Base-by-base conservation (phyloP, 2,797 vertebrate species). In the Molossus alvarezi region DNA sequence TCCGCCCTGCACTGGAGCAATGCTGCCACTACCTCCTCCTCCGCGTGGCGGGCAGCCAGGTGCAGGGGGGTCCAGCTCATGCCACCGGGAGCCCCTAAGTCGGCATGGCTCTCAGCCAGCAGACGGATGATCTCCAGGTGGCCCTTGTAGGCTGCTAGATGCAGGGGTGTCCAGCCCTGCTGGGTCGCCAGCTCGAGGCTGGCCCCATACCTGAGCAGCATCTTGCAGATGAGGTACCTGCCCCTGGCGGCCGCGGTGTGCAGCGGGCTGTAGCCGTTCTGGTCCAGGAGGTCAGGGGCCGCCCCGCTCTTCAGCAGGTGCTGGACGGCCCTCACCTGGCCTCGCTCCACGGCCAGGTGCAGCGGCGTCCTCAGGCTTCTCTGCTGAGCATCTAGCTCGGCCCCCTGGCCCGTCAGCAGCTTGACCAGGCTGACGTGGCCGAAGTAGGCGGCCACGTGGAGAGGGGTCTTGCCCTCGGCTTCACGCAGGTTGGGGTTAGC, bases 151-250 rank as follows among this genome's bases (percentile, higher is more conserved):
- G 99, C 98, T 3, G 99, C 99, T 95, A 99, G 97, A 97, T 99
- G 99, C 95, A 99, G 96, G 1, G 99, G 97, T 0, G 98, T 99
- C 99, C 99, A 99, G 14, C 98, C 98, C 96, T 99, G 99, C 9
- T 97, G 96, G 0, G 98, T 99, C 58, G 72, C 98, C 91, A 98
- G 86, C 77, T 99, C 95, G 0, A 98, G 97, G 9, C 96, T 94
- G 48, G 98, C 99, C 2, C 98, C 96, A 0, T 98, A 97, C 10
- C 97, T 98, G 90, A 99, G 92, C 85, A 99, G 98, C 25, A 99
- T 99, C 97, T 99, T 99, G 60, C 99, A 99, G 97, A 99, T 99
- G 48, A 99, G 98, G 0, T 98, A 98, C 82, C 99, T 99, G 0
- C 99, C 99, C 85, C 98, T 98, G 23, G 97, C 93, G 33, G 98